These are phyloP conservation scores for Andrena fulva DNA, from an alignment of 2,888 invertebrate genomes.

Conservation along the genomic window DNA sequence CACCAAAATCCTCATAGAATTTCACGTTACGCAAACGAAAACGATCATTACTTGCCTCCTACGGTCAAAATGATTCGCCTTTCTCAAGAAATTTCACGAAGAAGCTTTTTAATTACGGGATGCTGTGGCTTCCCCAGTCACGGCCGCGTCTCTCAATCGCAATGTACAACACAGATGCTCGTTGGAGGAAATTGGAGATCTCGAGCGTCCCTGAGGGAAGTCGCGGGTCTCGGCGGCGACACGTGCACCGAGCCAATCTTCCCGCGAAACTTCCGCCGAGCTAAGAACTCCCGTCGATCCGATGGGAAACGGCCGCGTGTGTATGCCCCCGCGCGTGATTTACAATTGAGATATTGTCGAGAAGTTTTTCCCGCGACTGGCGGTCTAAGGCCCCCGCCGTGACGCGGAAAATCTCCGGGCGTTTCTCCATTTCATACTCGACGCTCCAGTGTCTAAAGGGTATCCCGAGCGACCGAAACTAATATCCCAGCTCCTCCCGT, in stretches of 20 bases:
- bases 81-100: too few relatives aligned
- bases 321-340: slow-evolving; percentile 34
- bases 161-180: slow-evolving; percentile 60
- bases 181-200: slow-evolving; percentile 50
- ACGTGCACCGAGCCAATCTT: slow-evolving; percentile 30
- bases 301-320: slow-evolving; percentile 11
- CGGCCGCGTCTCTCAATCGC: not conserved
- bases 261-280: slow-evolving; percentile 6
- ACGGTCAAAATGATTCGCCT: too few relatives aligned
- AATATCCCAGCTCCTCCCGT: not conserved
- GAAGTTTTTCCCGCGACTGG: slow-evolving; percentile 42
- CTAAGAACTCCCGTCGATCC: slow-evolving; percentile 30
- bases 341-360: slow-evolving; percentile 58
- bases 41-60: too few relatives aligned
- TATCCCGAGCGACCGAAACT: not conserved
- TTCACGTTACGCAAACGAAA: too few relatives aligned
- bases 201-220: slow-evolving; percentile 24
- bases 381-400: not conserved
- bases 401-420: slow-evolving; percentile 13
- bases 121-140: not conserved
- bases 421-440: slow-evolving; percentile 10
- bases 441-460: not conserved
- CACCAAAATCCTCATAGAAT: too few relatives aligned
- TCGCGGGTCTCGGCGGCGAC: slow-evolving; percentile 10
- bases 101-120: not conserved